A percentile compares a stretch with the other conserved stretches of the same genome.
Evolutionary conservation across 2,888 invertebrate genomes (phyloP).

Genomic region (Ophion slaviceki): DNA sequence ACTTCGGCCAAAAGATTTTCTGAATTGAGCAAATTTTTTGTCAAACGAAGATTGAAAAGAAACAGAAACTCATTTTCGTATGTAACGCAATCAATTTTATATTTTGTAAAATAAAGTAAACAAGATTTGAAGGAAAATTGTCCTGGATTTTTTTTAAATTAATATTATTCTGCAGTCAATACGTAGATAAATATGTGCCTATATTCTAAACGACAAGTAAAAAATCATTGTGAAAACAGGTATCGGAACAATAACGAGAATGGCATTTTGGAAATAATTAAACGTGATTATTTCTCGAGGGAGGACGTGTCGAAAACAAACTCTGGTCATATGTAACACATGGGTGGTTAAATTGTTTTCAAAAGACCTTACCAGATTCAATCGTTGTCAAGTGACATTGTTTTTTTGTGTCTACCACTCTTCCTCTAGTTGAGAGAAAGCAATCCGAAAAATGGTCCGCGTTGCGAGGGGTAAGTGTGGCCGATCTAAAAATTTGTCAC

Average conservation of each 20-base stretch:
- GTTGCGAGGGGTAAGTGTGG: conserved; percentile 52
- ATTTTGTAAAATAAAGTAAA: too few species aligned
- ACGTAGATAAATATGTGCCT: neutral
- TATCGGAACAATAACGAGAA: neutral
- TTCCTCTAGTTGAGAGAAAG: conserved; percentile 58
- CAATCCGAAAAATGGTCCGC: conserved; percentile 61
- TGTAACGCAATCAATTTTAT: too few species aligned
- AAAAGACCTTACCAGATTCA: conserved; percentile 59
- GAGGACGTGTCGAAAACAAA: conserved; percentile 21
- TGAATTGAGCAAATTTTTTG: too few species aligned
- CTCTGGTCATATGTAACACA: conserved; percentile 12
- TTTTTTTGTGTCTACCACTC: conserved; percentile 23
- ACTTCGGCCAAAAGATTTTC: too few species aligned
- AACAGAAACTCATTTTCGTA: too few species aligned
- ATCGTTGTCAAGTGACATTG: conserved; percentile 49
- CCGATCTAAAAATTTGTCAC: conserved; percentile 62
- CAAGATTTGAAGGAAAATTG: too few species aligned
- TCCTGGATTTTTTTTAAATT: too few species aligned
- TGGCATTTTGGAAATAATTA: conserved; percentile 16
- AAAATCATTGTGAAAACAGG: neutral
- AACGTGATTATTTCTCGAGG: neutral
- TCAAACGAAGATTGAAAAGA: too few species aligned
- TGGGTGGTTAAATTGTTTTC: conserved; percentile 12
- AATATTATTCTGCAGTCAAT: too few species aligned
- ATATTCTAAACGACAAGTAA: neutral